Conservation (phyloP, 2,888 invertebrate genomes). For the Ramazzottius varieornatus region DNA sequence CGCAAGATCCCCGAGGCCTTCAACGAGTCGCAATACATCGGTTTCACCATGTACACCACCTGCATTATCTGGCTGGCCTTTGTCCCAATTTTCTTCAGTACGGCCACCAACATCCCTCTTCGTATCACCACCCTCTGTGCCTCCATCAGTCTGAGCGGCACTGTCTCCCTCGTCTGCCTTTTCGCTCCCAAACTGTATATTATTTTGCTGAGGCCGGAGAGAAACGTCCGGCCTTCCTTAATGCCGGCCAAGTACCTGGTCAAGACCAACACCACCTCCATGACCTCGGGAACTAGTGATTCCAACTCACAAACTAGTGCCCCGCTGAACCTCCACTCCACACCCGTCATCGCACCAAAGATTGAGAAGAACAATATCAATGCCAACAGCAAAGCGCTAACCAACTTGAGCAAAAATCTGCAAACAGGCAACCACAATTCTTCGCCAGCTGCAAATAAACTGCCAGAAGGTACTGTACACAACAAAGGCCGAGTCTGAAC, state of each 20-base stretch:
- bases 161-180: constrained; percentile 69
- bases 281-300: not conserved
- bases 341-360: not conserved
- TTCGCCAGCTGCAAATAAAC: no score
- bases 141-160: constrained; percentile 73
- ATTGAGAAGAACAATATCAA: not conserved
- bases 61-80: constrained; percentile 34
- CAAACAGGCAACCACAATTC: no score
- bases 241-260: constrained; percentile 13
- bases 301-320: not conserved
- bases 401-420: constrained; percentile 9
- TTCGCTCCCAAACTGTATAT: constrained; percentile 81
- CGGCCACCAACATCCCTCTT: constrained; percentile 35
- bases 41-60: constrained; percentile 65
- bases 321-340: no score
- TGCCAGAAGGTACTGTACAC: no score
- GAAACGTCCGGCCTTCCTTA: constrained; percentile 48
- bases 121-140: constrained; percentile 83
- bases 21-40: constrained; percentile 26
- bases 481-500: no score
- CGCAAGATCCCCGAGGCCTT: constrained; percentile 26
- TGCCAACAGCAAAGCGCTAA: not conserved
- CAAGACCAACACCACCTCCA: constrained; percentile 7
- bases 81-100: constrained; percentile 34
- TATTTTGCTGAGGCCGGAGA: constrained; percentile 58